Percentiles rank a stretch among this genome's conserved stretches.
phyloP scores from a whole-genome alignment of 2,113 vertebrate genomes.

The Hucho hucho region DNA sequence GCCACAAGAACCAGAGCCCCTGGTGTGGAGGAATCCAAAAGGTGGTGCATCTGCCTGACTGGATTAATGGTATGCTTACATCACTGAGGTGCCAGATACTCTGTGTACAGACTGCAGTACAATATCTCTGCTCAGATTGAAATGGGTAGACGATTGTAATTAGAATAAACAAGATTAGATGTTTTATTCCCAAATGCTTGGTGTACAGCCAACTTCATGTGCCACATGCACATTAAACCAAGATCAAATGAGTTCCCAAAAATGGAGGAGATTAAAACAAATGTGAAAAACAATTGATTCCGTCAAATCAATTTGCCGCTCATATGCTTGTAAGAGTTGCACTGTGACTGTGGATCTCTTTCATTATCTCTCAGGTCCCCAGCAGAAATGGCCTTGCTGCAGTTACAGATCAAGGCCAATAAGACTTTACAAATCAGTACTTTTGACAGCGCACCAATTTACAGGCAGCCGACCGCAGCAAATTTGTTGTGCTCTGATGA shows the following conservation, averaged over 20 bases:
- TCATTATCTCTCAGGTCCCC: not conserved
- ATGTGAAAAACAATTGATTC: not conserved
- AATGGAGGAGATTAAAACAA: not conserved
- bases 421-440: slow-evolving; percentile 11
- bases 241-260: not conserved
- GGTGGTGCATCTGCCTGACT: not conserved
- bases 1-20: not conserved
- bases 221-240: too few relatives aligned
- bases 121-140: not conserved
- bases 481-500: not conserved
- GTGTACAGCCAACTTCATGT: not conserved
- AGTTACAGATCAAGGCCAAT: slow-evolving; percentile 11
- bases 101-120: not conserved
- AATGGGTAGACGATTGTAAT: too few relatives aligned
- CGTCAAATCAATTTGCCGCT: not conserved
- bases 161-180: too few relatives aligned
- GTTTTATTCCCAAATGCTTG: too few relatives aligned
- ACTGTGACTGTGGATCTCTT: not conserved
- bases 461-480: not conserved
- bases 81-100: not conserved
- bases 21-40: not conserved
- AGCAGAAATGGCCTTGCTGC: not conserved
- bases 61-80: not conserved
- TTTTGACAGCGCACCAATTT: slow-evolving; percentile 6
- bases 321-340: not conserved